These are phyloP conservation scores for Dugesia japonica DNA, from an alignment of 2,888 invertebrate genomes.

Conservation along the genomic window DNA sequence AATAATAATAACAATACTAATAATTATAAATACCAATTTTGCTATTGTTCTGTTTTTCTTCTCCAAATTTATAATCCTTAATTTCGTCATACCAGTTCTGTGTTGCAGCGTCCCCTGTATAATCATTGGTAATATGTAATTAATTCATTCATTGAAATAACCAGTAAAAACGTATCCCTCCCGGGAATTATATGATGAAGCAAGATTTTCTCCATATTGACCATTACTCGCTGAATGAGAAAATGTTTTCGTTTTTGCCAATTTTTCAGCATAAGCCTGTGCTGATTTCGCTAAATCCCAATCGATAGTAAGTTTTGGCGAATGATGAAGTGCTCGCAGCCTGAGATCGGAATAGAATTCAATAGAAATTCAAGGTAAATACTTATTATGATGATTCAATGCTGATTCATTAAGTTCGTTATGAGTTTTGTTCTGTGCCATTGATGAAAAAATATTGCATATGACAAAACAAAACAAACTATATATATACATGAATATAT, in stretches of 20 bases:
- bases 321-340: not conserved
- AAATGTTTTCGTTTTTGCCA: not conserved
- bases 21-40: not conserved
- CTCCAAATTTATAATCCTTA: conserved; percentile 12
- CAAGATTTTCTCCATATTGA: not conserved
- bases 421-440: not conserved
- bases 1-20: too few relatives aligned
- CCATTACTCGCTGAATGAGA: conserved; percentile 1
- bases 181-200: not conserved
- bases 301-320: not conserved
- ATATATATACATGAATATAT: not conserved
- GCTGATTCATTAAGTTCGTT: not conserved
- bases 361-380: not conserved
- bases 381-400: not conserved
- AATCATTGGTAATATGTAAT: too few relatives aligned
- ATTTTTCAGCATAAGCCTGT: not conserved
- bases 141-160: not conserved
- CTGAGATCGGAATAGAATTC: not conserved
- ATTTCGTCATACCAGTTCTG: conserved; percentile 5
- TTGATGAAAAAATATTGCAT: not conserved
- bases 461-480: not conserved
- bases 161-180: conserved; percentile 10
- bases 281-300: not conserved
- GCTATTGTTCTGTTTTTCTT: not conserved
- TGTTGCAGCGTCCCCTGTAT: not conserved